A percentile compares a stretch with the other conserved stretches of the same genome.
These are phyloP conservation scores for Carterocephalus palaemon DNA, from an alignment of 2,888 invertebrate genomes.

Conservation along the genomic window DNA sequence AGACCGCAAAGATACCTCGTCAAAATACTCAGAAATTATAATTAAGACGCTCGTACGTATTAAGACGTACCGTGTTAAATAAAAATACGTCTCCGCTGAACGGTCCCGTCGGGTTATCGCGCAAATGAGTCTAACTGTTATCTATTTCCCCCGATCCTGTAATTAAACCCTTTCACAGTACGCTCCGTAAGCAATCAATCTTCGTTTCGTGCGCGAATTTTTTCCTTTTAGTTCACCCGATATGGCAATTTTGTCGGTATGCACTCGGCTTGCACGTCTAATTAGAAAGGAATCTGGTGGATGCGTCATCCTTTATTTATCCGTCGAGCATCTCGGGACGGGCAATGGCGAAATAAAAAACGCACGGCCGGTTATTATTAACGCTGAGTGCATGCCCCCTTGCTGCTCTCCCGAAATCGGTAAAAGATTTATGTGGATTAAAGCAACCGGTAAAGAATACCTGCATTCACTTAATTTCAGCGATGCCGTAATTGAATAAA, in stretches of 20 bases:
- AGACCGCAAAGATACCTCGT: constrained; percentile 12
- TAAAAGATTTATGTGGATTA: constrained; percentile 22
- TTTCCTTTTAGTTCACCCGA: constrained; percentile 39
- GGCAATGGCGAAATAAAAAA: constrained; percentile 34
- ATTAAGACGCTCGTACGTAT: constrained; percentile 23
- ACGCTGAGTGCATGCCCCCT: constrained; percentile 23
- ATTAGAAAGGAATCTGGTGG: constrained; percentile 52
- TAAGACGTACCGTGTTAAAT: no score
- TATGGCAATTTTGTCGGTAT: constrained; percentile 45
- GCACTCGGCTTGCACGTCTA: constrained; percentile 40
- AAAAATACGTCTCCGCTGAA: constrained; percentile 23
- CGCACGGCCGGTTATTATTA: constrained; percentile 25
- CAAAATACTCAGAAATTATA: constrained; percentile 25
- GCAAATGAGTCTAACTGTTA: constrained; percentile 32
- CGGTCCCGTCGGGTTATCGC: constrained; percentile 22
- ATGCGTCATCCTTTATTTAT: constrained; percentile 50
- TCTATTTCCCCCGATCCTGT: constrained; percentile 32
- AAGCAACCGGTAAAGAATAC: constrained; percentile 3
- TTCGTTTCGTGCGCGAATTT: constrained; percentile 37
- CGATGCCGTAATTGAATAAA: constrained; percentile 5
- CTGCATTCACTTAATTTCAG: constrained; percentile 2
- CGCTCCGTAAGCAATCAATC: constrained; percentile 42
- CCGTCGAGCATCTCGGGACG: constrained; percentile 36
- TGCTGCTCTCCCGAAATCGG: constrained; percentile 21
- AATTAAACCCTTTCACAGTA: constrained; percentile 39